Evolutionary conservation across 1,140 invertebrate genomes (phyloP), one percentile per base, ranked within the genome.

Genomic region (Lithobius niger): DNA sequence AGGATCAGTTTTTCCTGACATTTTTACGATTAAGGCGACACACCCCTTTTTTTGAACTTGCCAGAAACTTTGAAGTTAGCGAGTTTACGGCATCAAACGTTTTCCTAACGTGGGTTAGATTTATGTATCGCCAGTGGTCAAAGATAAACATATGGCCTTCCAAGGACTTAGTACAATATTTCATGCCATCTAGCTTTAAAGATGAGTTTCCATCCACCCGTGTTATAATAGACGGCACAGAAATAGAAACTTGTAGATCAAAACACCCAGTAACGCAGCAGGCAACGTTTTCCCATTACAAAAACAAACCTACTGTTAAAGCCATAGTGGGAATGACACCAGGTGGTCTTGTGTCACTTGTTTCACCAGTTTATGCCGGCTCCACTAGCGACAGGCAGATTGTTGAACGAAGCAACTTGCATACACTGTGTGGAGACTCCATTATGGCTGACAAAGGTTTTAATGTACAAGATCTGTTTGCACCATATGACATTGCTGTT

Each of bases 381-480:
- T 58, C 65, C 45, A 61, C 64, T 59, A 66, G 59, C 51, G 68
- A 72, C 58, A 66, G 64, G 44, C 64, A 64, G 56, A 63, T 72
- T 42, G 67, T 66, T 4, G 55, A 59, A 19, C 58, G 66, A 55
- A 51, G 71, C 54, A 62, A 71, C 59, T 48, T 36, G 10, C 10
- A 10, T 36, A 56, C 72, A 47, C 65, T 70, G 64, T 56, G 59
- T 53, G 67, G 64, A 45, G 70, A 71, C 61, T 22, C 60, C 15
- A 62, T 72, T 53, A 63, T 73, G 55, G 69, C 67, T 13, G 69
- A 72, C 54, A 66, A 69, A 64, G 68, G 69, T 21, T 71, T 71
- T 60, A 21, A 18, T 10, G 19, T 47, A 10, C 44, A 47, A 47
- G 31, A 36, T 36, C 10, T 36, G 31, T n/a, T 36, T 36, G 31